phyloP scores from a whole-genome alignment of 2,888 invertebrate species.

The Sarcophaga subvicina region DNA sequence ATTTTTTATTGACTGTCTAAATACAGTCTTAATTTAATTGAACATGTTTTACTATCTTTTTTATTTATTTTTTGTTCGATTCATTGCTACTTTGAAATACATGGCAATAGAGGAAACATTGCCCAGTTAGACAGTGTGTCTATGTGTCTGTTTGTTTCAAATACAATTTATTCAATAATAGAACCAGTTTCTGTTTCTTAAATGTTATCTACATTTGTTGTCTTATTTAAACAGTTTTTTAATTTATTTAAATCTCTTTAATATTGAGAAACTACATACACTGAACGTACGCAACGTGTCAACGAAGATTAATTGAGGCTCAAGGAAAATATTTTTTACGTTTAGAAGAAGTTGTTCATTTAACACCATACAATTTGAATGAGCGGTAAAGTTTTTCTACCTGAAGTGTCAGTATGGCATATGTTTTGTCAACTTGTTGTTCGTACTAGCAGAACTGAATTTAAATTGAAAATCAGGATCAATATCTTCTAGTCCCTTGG shows the following conservation, averaged over 20 bases:
- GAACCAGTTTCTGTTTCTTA: conserved; percentile 29
- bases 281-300: conserved; percentile 15
- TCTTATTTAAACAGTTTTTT: conserved; percentile 8
- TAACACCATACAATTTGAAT: neutral
- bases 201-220: neutral
- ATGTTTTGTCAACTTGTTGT: no score
- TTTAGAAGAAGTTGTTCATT: neutral
- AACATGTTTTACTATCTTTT: conserved; percentile 37
- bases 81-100: neutral
- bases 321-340: neutral
- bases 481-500: no score
- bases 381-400: no score
- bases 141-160: conserved; percentile 9
- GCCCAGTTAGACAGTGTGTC: neutral
- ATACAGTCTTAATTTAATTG: conserved; percentile 45
- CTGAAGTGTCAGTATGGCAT: no score
- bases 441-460: no score
- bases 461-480: no score
- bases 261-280: neutral
- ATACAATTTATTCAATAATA: conserved; percentile 7
- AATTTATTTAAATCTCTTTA: neutral
- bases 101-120: conserved; percentile 23
- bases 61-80: neutral
- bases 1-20: conserved; percentile 27
- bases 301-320: conserved; percentile 21